Base-by-base conservation (phyloP, 2,888 invertebrate species). In the Phaonia tiefii region DNA sequence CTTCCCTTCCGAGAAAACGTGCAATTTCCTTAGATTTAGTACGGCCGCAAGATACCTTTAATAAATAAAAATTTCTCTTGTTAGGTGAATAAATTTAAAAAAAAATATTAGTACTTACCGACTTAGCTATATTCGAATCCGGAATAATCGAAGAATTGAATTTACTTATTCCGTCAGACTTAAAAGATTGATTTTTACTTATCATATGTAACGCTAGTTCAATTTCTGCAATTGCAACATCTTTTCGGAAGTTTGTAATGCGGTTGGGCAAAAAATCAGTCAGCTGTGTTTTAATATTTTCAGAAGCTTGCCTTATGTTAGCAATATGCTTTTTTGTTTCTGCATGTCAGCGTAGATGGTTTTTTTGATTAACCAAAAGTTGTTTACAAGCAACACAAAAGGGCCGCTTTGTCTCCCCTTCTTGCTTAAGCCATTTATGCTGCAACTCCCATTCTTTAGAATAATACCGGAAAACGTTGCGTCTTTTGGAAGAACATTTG, bases 71-170 rank as follows among this genome's bases (percentile, higher is more conserved):
- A n/a, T n/a, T n/a, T n/a, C n/a, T n/a, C n/a, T n/a, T n/a, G n/a
- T n/a, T n/a, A n/a, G n/a, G n/a, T n/a, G n/a, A n/a, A n/a, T n/a
- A n/a, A n/a, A n/a, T n/a, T n/a, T n/a, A n/a, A n/a, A n/a, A n/a
- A n/a, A n/a, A n/a, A 71, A 44, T 44, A 71, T 39, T 11, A 11
- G 25, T 51, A 67, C 51, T 63, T 71, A 79, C 71, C 54, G 65
- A 54, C 74, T 74, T n/a, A n/a, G n/a, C 5, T 37, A 37, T 7
- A 37, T 7, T 37, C 37, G 37, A 37, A 37, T 37, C 37, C 11
- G 75, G 71, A 75, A 44, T 74, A 37, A 79, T 79, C 8, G 15
- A 70, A 10, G 73, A 13, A 51, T 73, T 80, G 15, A 80, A 73
- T 66, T 76, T 80, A 37, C 51, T 51, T 26, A 69, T 46, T 15